phyloP scores from a whole-genome alignment of 1,140 invertebrate genomes.

The Bombus waltoni region DNA sequence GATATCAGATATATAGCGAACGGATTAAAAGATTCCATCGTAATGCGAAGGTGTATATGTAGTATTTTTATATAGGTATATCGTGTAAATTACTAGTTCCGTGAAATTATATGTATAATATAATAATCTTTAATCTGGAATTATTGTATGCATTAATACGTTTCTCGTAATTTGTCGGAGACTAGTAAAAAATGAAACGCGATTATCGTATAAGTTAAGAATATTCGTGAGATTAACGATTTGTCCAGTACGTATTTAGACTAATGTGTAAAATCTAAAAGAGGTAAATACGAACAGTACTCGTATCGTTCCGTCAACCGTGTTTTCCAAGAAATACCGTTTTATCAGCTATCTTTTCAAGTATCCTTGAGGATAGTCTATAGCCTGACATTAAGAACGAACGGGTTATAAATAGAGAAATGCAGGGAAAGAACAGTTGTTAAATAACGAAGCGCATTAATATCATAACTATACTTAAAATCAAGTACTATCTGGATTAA shows the following conservation, averaged over 20 bases:
- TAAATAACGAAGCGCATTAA: background rate
- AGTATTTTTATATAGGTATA: too few relatives aligned
- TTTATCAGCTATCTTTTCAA: background rate
- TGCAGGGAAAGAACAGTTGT: constrained; percentile 12
- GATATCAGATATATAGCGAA: background rate
- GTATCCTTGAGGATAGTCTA: background rate
- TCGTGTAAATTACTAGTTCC: background rate
- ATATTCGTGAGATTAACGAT: background rate
- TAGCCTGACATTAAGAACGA: background rate
- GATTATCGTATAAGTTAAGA: background rate
- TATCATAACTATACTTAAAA: background rate
- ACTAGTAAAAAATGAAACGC: background rate
- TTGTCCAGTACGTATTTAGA: background rate
- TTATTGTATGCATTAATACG: background rate
- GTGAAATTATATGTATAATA: background rate
- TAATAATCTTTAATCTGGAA: background rate
- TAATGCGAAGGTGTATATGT: background rate
- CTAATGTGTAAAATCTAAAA: too few relatives aligned
- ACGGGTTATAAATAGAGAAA: background rate
- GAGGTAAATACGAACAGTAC: too few relatives aligned
- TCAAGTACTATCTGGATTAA: background rate
- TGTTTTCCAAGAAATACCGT: background rate
- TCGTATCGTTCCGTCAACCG: too few relatives aligned
- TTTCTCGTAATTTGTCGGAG: background rate
- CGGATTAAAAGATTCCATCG: background rate